These are phyloP conservation scores for Pelodiscus sinensis DNA, from an alignment of 2,113 vertebrate genomes.

Conservation along the genomic window DNA sequence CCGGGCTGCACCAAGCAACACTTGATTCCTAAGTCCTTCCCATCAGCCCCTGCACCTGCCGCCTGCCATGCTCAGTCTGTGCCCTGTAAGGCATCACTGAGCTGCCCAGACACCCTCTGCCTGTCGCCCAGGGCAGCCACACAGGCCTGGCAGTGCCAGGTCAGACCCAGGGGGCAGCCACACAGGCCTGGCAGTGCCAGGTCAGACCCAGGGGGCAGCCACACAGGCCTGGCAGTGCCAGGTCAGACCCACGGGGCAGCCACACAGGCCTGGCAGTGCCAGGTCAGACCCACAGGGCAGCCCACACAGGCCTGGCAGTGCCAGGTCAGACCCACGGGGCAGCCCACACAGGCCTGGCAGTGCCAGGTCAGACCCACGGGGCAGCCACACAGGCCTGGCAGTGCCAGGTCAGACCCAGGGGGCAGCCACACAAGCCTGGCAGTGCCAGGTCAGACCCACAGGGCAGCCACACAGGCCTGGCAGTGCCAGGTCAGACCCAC, in stretches of 20 bases:
- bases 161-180: no score
- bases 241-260: not conserved
- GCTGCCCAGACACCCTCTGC: not conserved
- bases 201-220: no score
- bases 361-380: no score
- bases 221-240: no score
- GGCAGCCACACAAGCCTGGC: not conserved
- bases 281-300: no score
- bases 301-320: no score
- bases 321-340: no score
- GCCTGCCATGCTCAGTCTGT: not conserved
- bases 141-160: not conserved
- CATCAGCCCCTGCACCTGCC: not conserved
- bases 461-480: no score
- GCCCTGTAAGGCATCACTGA: not conserved
- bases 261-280: not conserved
- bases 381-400: not conserved
- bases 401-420: not conserved
- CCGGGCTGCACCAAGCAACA: not conserved
- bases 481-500: no score
- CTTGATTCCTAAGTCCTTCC: not conserved
- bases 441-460: not conserved
- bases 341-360: no score
- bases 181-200: not conserved
- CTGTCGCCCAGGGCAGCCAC: no score